Base-by-base conservation (phyloP, 2,888 invertebrate species). In the Scaptodrosophila latifasciaeformis region DNA sequence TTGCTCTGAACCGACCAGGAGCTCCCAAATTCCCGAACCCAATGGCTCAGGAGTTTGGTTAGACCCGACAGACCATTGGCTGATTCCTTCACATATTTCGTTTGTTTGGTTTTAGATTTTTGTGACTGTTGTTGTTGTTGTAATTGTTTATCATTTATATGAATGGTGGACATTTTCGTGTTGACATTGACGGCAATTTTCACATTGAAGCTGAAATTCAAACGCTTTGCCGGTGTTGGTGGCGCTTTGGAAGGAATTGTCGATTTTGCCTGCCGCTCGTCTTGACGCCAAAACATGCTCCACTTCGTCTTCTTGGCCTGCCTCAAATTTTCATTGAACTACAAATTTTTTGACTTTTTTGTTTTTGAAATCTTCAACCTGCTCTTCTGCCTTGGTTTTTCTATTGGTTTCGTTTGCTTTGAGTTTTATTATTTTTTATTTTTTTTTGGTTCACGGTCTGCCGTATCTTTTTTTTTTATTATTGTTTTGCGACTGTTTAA, bases 131-230 rank as follows among this genome's bases (percentile, higher is more conserved):
- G 24, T 18, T 29, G 40, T 24, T 24, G 18, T 2, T 31, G 40
- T 30, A 48, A 24, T 15, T 7, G 47, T 7, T 18, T 5, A 40
- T 39, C 5, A 12, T 46, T 72, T 10, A 62, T 58, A 37, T 62
- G 49, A 3, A 58, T 67, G 10, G 52, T 52, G 10, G 49, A 45
- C 77, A 69, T 79, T 57, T 65, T 79, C 4, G 77, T 79, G 39
- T 79, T 68, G 1, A 79, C 80, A 69, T 76, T 76, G 3, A 76
- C 76, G 9, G 80, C 67, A 10, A 76, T 77, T 59, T 71, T 74
- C 0, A 76, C 65, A 67, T 79, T 74, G 17, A 76, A 79, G 53
- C 67, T 79, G 21, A 79, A 65, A 52, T 74, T 70, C 12, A 79
- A 47, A 1, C 68, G 74, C 10, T 46, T 68, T 1, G 27, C 34